Conservation (phyloP, 2,797 vertebrate species). For the Dipus sagitta region DNA sequence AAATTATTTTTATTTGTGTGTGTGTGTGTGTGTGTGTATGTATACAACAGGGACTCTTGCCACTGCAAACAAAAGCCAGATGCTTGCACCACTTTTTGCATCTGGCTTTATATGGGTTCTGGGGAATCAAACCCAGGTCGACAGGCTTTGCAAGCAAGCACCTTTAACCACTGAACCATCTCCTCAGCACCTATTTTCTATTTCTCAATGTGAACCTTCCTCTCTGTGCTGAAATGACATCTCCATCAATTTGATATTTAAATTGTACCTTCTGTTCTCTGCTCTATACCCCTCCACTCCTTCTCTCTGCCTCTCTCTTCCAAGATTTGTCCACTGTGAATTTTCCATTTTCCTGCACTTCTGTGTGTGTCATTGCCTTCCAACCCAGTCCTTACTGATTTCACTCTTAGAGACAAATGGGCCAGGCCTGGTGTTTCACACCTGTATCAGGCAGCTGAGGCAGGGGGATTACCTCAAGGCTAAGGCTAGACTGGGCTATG, state of each 20-base stretch:
- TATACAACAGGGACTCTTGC: too few relatives aligned
- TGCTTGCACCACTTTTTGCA: too few relatives aligned
- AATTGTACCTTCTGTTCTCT: not conserved
- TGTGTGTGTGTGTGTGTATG: too few relatives aligned
- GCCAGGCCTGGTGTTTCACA: not conserved
- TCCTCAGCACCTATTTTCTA: too few relatives aligned
- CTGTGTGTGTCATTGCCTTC: not conserved
- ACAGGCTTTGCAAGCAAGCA: too few relatives aligned
- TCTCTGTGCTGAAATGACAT: not conserved
- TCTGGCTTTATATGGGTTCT: too few relatives aligned
- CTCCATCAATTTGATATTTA: constrained; percentile 5
- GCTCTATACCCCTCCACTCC: not conserved
- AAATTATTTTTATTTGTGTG: too few relatives aligned
- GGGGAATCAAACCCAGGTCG: too few relatives aligned
- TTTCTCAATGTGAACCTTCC: not conserved
- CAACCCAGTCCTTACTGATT: not conserved
- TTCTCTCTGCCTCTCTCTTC: not conserved
- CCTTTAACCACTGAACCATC: too few relatives aligned
- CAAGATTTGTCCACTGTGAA: not conserved
- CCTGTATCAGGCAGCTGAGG: not conserved
- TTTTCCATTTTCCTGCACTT: not conserved
- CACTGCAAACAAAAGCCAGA: too few relatives aligned
- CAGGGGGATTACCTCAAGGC: not conserved
- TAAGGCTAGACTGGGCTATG: not conserved
- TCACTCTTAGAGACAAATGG: not conserved